Evolutionary conservation across 2,113 vertebrate genomes (phyloP).

Genomic region (Hyperoodon ampullatus): DNA sequence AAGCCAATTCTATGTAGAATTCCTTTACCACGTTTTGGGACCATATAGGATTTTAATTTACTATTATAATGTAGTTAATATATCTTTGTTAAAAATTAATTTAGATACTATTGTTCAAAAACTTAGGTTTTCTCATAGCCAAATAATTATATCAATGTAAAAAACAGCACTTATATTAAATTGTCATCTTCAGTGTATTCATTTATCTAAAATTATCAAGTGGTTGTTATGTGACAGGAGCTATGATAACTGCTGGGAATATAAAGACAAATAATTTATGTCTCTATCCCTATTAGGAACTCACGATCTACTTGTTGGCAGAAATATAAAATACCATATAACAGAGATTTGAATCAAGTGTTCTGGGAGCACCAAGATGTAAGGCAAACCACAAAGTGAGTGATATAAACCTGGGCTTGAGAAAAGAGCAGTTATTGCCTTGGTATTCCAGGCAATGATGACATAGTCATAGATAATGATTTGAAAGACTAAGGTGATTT

Average conservation of each 20-base stretch:
- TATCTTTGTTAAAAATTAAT: not conserved
- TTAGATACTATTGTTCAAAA: not conserved
- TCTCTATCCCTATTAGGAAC: not conserved
- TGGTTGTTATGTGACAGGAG: not conserved
- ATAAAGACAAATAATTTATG: not conserved
- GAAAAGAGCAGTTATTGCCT: accelerated
- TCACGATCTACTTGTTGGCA: not conserved
- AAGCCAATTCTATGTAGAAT: not conserved
- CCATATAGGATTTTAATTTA: not conserved
- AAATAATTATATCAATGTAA: not conserved
- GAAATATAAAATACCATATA: not conserved
- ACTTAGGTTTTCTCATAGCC: not conserved
- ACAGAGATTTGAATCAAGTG: not conserved
- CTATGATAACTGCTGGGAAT: not conserved
- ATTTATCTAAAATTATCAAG: not conserved
- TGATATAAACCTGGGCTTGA: not conserved
- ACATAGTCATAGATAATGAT: not conserved
- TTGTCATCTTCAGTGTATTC: not conserved
- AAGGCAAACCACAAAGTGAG: not conserved
- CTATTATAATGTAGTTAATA: not conserved
- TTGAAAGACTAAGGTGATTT: not conserved
- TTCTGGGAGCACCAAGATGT: not conserved
- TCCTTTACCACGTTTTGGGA: not conserved
- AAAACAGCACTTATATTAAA: not conserved
- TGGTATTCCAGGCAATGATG: not conserved